phyloP scores from a whole-genome alignment of 2,888 invertebrate genomes.

The Pantelozetes paolii region DNA sequence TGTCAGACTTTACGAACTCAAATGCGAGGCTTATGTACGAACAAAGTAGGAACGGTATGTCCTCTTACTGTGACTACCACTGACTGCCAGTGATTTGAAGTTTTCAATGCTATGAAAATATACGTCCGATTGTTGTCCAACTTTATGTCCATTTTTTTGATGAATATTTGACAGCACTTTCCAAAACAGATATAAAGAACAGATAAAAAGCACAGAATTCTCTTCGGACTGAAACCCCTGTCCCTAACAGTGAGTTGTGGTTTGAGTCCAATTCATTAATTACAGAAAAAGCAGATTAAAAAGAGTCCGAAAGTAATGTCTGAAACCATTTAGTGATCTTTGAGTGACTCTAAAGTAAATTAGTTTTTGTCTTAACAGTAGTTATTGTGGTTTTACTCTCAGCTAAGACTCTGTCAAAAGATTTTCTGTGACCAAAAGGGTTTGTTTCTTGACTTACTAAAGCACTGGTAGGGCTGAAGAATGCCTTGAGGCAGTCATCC shows the following conservation, averaged over 20 bases:
- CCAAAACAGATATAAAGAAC: conserved; percentile 11
- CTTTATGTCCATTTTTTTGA: conserved; percentile 19
- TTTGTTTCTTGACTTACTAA: conserved; percentile 20
- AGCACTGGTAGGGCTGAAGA: not conserved
- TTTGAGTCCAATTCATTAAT: not conserved
- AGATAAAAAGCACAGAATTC: not conserved
- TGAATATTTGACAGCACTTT: conserved; percentile 23
- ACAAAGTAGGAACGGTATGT: not conserved
- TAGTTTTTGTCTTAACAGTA: conserved; percentile 32
- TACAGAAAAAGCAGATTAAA: conserved; percentile 1
- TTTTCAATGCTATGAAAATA: not conserved
- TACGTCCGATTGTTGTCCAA: conserved; percentile 13
- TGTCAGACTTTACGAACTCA: conserved; percentile 31
- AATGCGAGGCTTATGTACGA: not conserved
- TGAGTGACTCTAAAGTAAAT: not conserved
- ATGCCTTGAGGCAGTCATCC: not conserved
- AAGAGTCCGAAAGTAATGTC: conserved; percentile 8
- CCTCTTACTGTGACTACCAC: not conserved
- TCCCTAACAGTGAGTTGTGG: not conserved
- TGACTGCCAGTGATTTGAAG: not conserved
- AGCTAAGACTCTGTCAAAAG: not conserved
- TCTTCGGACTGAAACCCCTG: too few species aligned
- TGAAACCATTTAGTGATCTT: conserved; percentile 3
- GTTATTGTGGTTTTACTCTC: conserved; percentile 8
- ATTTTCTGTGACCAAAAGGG: conserved; percentile 31